Base-by-base conservation (phyloP, 2,113 vertebrate genomes). In the Glaucomys volans region DNA sequence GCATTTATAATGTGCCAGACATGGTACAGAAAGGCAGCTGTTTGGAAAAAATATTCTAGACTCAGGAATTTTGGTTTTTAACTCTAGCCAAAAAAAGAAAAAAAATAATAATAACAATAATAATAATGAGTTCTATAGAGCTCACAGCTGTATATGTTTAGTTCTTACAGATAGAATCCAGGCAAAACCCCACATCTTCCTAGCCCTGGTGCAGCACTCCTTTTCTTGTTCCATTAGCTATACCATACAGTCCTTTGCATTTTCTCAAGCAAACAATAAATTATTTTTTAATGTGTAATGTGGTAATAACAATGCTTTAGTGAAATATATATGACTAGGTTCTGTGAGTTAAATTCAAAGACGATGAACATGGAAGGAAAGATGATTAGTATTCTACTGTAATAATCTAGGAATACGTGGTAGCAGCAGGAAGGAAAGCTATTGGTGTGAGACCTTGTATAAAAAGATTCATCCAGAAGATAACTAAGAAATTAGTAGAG, bases 211-310 rank as follows among this genome's bases (percentile, higher is more conserved):
- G 8, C 50, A 76, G 47, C 12, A 76, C 2, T 84, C 17, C 24
- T 76, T 92, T 42, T 30, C 24, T 54, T 22, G 11, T 2, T 81
- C 47, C 14, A 69, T 10, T 81, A 9, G 44, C 59, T 82, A 74
- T 69, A 92, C 5, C 16, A 81, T 72, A 90, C 35, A 64, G 35
- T 9, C 42, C 4, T 79, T 72, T 66, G 64, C 17, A 40, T 92
- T 77, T 95, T 87, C 54, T 95, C 12, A 75, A 94, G 50, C 75
- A 90, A 97, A 76, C 9, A 91, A 57, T 32, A 87, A 44, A 20
- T 69, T 22, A 32, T 37, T 81, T 57, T 40, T 81, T 40, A 71
- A 35, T 67, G 44, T 40, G 3, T n/a, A 17, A 57, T 32, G 30
- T 82, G 32, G 76, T 88, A 86, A 80, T 89, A 96, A 7, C 59